Base-by-base conservation (phyloP, 1,140 invertebrate species). In the Linepithema humile region DNA sequence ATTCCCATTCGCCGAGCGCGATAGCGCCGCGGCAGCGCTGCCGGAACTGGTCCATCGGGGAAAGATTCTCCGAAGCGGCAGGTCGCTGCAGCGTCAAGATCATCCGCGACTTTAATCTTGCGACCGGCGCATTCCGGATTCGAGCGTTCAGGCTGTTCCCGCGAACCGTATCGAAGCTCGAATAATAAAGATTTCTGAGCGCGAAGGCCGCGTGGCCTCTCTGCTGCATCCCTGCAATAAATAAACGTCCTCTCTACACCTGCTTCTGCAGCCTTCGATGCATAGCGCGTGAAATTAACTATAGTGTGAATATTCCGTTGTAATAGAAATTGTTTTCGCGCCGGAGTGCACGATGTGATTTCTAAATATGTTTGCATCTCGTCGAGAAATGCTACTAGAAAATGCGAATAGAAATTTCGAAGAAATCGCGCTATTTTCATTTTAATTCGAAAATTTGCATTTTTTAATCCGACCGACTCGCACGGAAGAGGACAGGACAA, bases 11-110 rank as follows among this genome's bases (percentile, higher is more conserved):
- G 88, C 78, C 85, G 85, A 75, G 78, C 80, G 80, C 84, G 83
- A 84, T 87, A 40, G 72, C 57, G 20, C 38, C 50, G 50, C 73
- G 57, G 72, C 77, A 55, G 48, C 69, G 55, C 87, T 89, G 87
- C 87, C 88, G 88, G 87, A 88, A 88, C 88, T 88, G 88, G 88
- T 89, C 84, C 88, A 88, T 80, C 84, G 83, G 73, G 80, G 48
- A 86, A 64, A 87, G 69, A 82, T 86, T 32, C 80, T 88, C 67
- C 72, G 78, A 77, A 65, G 55, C 82, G 69, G 74, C 74, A 84
- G 85, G 45, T 67, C 72, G 32, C 20, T 26, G 10, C 38, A 43
- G 48, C 43, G 50, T 85, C 64, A 57, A 65, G 78, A 69, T 35
- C 60, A 45, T 64, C 32, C 57, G 50, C 50, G 64, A 64, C 75